phyloP scores from a whole-genome alignment of 2,888 invertebrate genomes.

The Dicranocentrus wangi region DNA sequence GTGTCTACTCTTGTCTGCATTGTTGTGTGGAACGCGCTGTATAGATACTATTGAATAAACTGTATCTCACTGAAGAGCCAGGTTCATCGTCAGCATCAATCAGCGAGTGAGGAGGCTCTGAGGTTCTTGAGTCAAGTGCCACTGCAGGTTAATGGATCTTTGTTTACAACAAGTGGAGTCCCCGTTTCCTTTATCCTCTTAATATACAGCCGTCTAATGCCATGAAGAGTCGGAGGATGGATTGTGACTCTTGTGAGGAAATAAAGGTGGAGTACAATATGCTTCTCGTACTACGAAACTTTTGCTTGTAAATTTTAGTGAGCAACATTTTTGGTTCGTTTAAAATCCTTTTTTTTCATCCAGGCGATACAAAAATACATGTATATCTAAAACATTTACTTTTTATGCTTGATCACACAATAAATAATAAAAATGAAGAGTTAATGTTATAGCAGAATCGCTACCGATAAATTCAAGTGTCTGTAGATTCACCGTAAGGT shows the following conservation, averaged over 20 bases:
- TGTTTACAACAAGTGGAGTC: conserved; percentile 56
- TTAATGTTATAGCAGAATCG: no score
- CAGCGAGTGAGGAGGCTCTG: conserved; percentile 21
- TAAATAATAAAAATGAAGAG: no score
- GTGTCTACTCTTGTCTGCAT: background rate
- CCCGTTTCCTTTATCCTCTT: conserved; percentile 35
- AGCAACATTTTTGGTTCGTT: conserved; percentile 23
- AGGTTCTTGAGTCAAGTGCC: conserved; percentile 50
- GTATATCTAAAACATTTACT: background rate
- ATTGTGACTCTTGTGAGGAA: background rate
- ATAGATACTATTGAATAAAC: conserved; percentile 49
- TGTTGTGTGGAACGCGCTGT: conserved; percentile 35
- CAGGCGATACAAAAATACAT: conserved; percentile 4
- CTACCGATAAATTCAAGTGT: no score
- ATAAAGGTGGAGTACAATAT: background rate
- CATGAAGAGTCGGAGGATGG: background rate
- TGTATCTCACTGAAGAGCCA: conserved; percentile 46
- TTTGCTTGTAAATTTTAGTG: conserved; percentile 20
- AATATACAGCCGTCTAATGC: background rate
- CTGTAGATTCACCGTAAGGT: no score
- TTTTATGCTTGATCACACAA: no score
- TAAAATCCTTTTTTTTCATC: background rate
- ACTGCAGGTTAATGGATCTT: conserved; percentile 69
- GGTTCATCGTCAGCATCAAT: conserved; percentile 44
- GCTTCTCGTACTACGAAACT: conserved; percentile 1